These are phyloP conservation scores for Aspiorhynchus laticeps DNA, from an alignment of 2,113 vertebrate species.

Conservation along the genomic window DNA sequence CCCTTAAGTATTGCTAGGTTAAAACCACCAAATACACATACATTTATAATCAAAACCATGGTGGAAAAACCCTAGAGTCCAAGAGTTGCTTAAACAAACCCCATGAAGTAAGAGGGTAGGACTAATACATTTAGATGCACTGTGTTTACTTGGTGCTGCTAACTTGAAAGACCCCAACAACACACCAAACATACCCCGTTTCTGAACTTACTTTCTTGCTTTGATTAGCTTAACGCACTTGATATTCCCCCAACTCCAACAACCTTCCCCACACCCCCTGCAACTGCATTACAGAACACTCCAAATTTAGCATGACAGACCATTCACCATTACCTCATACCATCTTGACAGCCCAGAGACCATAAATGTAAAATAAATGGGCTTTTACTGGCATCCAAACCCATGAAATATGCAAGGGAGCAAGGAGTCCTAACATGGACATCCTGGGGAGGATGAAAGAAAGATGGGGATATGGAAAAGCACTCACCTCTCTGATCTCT, in stretches of 20 bases:
- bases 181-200: background rate
- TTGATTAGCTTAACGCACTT: conserved; percentile 35
- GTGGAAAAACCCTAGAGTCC: background rate
- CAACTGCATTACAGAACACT: conserved; percentile 49
- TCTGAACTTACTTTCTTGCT: background rate
- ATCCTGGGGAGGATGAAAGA: conserved; percentile 8
- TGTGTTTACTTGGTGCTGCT: background rate
- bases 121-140: background rate
- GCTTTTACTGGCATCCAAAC: conserved; percentile 57
- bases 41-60: background rate
- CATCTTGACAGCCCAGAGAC: conserved; percentile 38
- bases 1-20: background rate
- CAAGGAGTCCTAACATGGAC: conserved; percentile 40
- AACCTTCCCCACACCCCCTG: conserved; percentile 24
- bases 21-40: background rate
- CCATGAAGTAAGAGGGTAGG: background rate
- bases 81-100: background rate
- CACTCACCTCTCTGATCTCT: conserved; percentile 90
- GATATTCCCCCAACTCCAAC: conserved; percentile 5
- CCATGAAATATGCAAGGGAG: conserved; percentile 53
- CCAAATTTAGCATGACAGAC: conserved; percentile 44
- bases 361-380: conserved; percentile 58
- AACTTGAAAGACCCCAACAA: background rate
- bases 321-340: conserved; percentile 55
- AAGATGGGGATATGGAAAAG: background rate